phyloP scores from a whole-genome alignment of 30 jellyfish, hydroid and myxozoan species.

The Aurelia aurita complex sp. Pacific region DNA sequence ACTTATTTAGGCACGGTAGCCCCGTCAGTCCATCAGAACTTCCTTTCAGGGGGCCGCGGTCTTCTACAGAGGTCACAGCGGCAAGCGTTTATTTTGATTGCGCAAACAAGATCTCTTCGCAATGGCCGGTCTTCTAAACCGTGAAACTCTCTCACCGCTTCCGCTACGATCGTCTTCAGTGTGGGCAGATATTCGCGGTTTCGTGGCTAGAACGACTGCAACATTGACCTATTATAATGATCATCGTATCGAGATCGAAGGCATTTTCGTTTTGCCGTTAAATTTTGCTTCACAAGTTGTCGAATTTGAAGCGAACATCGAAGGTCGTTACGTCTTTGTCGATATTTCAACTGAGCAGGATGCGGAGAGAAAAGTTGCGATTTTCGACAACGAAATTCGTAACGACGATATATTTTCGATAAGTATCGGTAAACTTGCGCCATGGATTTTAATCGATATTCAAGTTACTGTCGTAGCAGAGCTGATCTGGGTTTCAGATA shows the following conservation, averaged over 20 bases:
- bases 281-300: conserved; percentile 78
- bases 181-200: conserved; percentile 90
- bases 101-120: background rate
- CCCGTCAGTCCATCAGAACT: no score
- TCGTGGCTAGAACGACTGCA: conserved; percentile 96
- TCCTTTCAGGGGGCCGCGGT: no score
- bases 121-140: conserved; percentile 92
- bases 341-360: conserved; percentile 63
- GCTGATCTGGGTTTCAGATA: conserved; percentile 50
- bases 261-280: conserved; percentile 83
- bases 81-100: no score
- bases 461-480: conserved; percentile 86
- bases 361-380: conserved; percentile 27
- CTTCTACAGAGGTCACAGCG: no score
- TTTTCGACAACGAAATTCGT: conserved; percentile 53
- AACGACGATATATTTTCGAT: conserved; percentile 73
- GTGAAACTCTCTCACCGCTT: conserved; percentile 69
- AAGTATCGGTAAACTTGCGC: conserved; percentile 89
- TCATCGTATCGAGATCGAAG: conserved; percentile 82
- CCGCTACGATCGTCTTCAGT: conserved; percentile 90
- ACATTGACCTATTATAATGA: conserved; percentile 88
- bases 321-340: conserved; percentile 80
- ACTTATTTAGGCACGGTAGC: no score
- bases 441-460: conserved; percentile 85
- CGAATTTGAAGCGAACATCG: conserved; percentile 92